Evolutionary conservation across 2,797 vertebrate species (phyloP).

Genomic region (Gymnocypris eckloni): DNA sequence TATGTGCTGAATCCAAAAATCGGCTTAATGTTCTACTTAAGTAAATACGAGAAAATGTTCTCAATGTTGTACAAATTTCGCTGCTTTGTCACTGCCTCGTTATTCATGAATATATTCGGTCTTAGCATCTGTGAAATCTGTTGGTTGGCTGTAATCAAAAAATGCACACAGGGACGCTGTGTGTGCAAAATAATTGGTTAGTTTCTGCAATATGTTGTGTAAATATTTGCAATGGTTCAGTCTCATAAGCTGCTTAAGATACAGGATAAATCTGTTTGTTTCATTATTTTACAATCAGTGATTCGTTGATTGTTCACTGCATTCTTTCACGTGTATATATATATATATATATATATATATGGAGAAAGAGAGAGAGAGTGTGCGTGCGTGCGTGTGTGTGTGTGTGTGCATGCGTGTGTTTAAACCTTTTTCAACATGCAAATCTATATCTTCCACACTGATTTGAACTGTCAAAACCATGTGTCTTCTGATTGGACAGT

Average conservation of each 20-base stretch:
- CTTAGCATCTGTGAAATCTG: slow-evolving; percentile 41
- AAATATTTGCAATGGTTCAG: slow-evolving; percentile 76
- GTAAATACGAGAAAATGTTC: background rate
- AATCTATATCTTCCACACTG: slow-evolving; percentile 39
- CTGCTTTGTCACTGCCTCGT: slow-evolving; percentile 2
- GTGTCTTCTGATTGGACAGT: slow-evolving; percentile 52
- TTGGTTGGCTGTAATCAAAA: slow-evolving; percentile 45
- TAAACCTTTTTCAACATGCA: slow-evolving; percentile 31
- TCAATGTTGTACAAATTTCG: background rate
- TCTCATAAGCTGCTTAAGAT: slow-evolving; percentile 65
- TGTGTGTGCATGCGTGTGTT: background rate
- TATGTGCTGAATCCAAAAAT: background rate
- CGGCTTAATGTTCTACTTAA: background rate
- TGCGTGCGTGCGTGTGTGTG: background rate
- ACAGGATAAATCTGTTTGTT: slow-evolving; percentile 66
- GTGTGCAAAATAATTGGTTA: slow-evolving; percentile 61
- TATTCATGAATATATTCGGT: slow-evolving; percentile 42
- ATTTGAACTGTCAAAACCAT: slow-evolving; percentile 43
- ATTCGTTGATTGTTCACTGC: slow-evolving; percentile 53
- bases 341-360: background rate
- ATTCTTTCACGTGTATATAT: background rate
- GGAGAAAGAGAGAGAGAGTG: background rate
- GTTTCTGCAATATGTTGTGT: slow-evolving; percentile 80
- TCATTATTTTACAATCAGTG: slow-evolving; percentile 59
- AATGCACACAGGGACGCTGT: slow-evolving; percentile 38